These are phyloP conservation scores for Polypedilum vanderplanki DNA, from an alignment of 1,140 invertebrate species.

Conservation along the genomic window DNA sequence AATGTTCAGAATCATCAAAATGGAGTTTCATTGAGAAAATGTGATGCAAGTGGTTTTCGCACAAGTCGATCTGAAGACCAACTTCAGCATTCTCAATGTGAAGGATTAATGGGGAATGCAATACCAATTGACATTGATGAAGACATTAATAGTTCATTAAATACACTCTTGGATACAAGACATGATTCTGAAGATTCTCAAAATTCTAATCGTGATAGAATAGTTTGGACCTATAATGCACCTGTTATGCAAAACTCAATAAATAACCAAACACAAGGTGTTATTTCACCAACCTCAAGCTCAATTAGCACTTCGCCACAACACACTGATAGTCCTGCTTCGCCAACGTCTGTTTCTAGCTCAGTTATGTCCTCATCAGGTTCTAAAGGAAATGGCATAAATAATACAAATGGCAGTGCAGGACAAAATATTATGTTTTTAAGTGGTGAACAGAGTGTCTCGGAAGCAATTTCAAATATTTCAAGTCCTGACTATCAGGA, in stretches of 20 bases:
- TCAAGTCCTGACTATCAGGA: conserved; percentile 81
- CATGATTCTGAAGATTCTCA: conserved; percentile 54
- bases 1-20: conserved; percentile 34
- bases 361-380: conserved; percentile 71
- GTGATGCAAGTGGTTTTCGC: conserved; percentile 50
- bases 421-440: conserved; percentile 26
- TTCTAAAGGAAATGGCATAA: conserved; percentile 41
- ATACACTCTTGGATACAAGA: conserved; percentile 78
- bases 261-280: conserved; percentile 41
- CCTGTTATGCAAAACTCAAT: conserved; percentile 52
- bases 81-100: conserved; percentile 54
- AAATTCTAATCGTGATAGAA: conserved; percentile 51
- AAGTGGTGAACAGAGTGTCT: conserved; percentile 59
- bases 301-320: conserved; percentile 45
- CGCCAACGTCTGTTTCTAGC: conserved; percentile 77
- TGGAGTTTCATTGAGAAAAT: conserved; percentile 40
- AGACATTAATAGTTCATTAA: conserved; percentile 84
- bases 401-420: conserved; percentile 31
- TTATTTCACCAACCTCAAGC: conserved; percentile 47
- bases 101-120: conserved; percentile 47
- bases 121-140: conserved; percentile 88
- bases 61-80: conserved; percentile 82
- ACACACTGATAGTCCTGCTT: conserved; percentile 57
- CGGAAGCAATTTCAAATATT: conserved; percentile 77
- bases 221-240: conserved; percentile 88